These are phyloP conservation scores for Myotis myotis DNA, from an alignment of 2,797 vertebrate species.

Conservation along the genomic window DNA sequence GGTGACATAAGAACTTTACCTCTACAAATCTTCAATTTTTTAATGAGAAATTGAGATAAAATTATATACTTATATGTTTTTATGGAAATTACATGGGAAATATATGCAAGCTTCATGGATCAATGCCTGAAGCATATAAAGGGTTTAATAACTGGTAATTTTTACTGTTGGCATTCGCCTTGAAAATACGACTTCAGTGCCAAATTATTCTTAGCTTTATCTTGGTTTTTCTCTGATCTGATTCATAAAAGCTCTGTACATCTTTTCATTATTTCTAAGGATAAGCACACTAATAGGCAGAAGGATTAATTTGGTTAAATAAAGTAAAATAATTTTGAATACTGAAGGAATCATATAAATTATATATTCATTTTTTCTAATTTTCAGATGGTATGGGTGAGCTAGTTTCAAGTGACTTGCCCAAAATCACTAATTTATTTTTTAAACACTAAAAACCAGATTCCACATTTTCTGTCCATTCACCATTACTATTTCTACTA, in stretches of 20 bases:
- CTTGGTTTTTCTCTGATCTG: not conserved
- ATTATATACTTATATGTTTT: not conserved
- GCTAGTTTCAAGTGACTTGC: not conserved
- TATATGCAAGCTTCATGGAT: not conserved
- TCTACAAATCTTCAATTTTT: not conserved
- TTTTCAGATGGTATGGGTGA: not conserved
- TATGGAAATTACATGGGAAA: not conserved
- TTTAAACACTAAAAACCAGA: not conserved
- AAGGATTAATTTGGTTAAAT: not conserved
- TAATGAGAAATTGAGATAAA: not conserved
- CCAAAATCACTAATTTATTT: not conserved
- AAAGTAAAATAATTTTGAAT: constrained; percentile 29
- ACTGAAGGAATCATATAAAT: not conserved
- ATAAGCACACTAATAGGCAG: not conserved
- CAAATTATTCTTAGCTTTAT: not conserved
- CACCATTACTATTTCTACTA: not conserved
- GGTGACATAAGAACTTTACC: not conserved
- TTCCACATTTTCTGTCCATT: not conserved
- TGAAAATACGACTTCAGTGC: not conserved
- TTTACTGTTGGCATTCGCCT: not conserved
- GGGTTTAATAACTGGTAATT: not conserved
- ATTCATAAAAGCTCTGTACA: not conserved
- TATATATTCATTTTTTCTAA: not conserved
- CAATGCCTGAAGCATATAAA: not conserved
- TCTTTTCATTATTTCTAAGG: not conserved